Conservation (phyloP, 2,797 vertebrate genomes). For the Galagoides demidoff region DNA sequence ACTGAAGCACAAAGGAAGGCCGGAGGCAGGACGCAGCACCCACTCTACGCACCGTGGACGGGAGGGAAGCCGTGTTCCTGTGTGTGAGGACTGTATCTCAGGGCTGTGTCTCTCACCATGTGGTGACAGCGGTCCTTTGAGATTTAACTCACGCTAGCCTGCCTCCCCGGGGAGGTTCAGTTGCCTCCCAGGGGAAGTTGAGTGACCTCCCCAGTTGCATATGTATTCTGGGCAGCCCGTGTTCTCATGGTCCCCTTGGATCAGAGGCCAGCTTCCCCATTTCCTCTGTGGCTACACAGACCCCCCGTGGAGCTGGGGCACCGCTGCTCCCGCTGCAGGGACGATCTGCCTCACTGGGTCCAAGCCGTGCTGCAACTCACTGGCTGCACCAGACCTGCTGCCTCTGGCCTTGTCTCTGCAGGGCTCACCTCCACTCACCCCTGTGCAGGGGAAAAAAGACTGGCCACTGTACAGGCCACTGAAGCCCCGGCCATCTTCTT, state of each 20-base stretch:
- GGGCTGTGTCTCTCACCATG: neutral
- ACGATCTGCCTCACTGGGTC: neutral
- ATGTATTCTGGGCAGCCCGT: neutral
- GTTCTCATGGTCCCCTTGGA: slow-evolving; percentile 43
- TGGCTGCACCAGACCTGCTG: accelerated
- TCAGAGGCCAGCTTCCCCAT: neutral
- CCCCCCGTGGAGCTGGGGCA: too few species aligned
- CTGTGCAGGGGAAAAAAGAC: neutral
- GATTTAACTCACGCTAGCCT: neutral
- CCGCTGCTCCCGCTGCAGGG: accelerated
- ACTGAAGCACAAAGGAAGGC: neutral
- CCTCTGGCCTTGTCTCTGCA: neutral
- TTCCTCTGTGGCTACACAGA: neutral
- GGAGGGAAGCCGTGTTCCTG: neutral
- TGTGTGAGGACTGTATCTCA: neutral
- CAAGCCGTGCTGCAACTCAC: accelerated
- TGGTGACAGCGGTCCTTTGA: neutral
- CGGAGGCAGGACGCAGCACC: neutral
- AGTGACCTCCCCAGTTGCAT: neutral
- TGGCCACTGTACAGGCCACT: accelerated
- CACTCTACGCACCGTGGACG: neutral
- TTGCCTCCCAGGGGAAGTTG: neutral
- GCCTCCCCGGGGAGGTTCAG: neutral
- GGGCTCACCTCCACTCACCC: neutral
- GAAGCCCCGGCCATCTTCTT: too few species aligned